Evolutionary conservation across 2,888 invertebrate genomes (phyloP), one percentile per base, ranked within the genome.

Genomic region (Hemaris fuciformis): DNA sequence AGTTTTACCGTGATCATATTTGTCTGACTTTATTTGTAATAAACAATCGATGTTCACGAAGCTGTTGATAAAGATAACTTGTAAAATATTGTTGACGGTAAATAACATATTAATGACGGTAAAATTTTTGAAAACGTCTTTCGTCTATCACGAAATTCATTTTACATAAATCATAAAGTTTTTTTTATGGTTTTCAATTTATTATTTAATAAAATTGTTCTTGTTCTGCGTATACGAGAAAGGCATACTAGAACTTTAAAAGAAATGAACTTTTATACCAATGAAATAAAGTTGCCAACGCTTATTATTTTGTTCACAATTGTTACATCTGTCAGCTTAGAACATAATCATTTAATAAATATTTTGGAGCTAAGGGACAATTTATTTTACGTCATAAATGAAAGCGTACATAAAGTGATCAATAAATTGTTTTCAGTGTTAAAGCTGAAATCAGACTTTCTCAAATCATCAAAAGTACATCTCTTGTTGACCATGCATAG

Each of bases 371-470:
- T 64, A 25, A 73, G 68, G 38, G 59, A 62, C 8, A 75, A 73
- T 58, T 65, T 71, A n/a, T 74, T 76, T 46, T 59, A 68, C 7
- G 67, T 67, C 61, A 64, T 72, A 8, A 71, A 73, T 31, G 65
- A 65, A 3, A 64, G 68, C 18, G 63, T 81, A 10, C 76, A 80
- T 56, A 62, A 27, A 34, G 61, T 72, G 4, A 67, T 75, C 23
- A 80, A 83, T 58, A 73, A 70, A 46, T 22, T 84, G 20, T 80
- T 85, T 20, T 62, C 67, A 0, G 59, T 42, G n/a, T 65, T 84
- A 6, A 72, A 75, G 60, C 61, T 82, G 8, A 31, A 68, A 10
- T 48, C 69, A 15, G 65, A 64, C 7, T 73, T 80, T 59, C 61
- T 61, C 15, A 59, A 63, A 34, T 64, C 63, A 42, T 25, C 64